Evolutionary conservation across 2,888 invertebrate genomes (phyloP).

Genomic region (Yponomeuta malinellus): DNA sequence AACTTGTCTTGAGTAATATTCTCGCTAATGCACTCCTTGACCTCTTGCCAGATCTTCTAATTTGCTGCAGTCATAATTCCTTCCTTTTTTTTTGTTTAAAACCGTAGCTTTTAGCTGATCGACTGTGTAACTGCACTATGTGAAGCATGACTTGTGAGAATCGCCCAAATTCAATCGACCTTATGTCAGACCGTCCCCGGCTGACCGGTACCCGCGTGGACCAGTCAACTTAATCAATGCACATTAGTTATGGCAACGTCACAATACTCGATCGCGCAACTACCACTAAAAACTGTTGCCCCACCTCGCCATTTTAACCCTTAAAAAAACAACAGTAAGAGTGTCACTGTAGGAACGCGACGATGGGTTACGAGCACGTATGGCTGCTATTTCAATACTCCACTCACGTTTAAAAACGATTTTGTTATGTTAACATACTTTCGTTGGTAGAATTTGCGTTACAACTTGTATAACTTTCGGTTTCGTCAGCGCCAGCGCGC

Average conservation of each 20-base stretch:
- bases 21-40: not conserved
- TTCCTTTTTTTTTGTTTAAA: not conserved
- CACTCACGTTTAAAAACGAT: conserved; percentile 17
- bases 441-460: conserved; percentile 24
- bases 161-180: not conserved
- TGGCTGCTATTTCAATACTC: conserved; percentile 21
- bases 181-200: not conserved
- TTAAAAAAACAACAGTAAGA: not conserved
- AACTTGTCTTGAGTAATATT: conserved; percentile 14
- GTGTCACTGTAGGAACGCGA: not conserved
- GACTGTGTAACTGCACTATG: not conserved
- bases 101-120: not conserved
- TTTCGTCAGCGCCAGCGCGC: conserved; percentile 5
- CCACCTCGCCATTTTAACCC: not conserved
- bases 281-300: not conserved
- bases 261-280: conserved; percentile 36
- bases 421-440: conserved; percentile 31
- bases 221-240: conserved; percentile 27
- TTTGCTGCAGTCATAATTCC: not conserved
- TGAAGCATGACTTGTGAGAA: not conserved
- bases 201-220: not conserved
- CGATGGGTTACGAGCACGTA: conserved; percentile 4
- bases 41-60: not conserved
- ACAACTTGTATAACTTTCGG: conserved; percentile 10
- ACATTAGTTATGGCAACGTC: conserved; percentile 42